Evolutionary conservation across 2,888 invertebrate species (phyloP), one percentile per base, ranked within the genome.

Genomic region (Tromatobia lineatoria): DNA sequence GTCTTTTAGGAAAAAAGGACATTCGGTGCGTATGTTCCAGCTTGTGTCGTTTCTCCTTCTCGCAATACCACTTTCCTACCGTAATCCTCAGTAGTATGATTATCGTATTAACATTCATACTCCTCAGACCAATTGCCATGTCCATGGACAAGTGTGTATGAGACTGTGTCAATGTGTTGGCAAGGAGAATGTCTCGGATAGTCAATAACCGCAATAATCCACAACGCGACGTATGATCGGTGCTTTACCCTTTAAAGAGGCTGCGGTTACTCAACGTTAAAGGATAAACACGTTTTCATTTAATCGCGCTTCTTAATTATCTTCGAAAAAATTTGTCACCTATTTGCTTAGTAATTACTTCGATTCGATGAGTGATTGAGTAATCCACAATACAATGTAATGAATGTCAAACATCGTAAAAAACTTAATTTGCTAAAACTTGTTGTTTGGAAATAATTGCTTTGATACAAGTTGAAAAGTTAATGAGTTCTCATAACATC

Each of bases 1-100:
- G 87, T 87, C 86, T 90, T 89, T 87, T 87, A 87, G 86, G 88
- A 89, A 91, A 91, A 88, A 89, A 90, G 91, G 90, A 91, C 23
- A 54, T 6, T 23, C 15, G n/a, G 61, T 38, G 61, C 64, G 18
- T 54, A 69, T 25, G 64, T 64, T 50, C 61, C 20, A 76, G 38
- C n/a, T n/a, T n/a, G 47, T 23, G 66, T 59, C 42, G 61, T 81
- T 67, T 70, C 25, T 57, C 15, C 57, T 57, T 57, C 57, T 57
- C 57, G 57, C 25, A 25, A 25, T 15, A 11, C 29, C 25, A 0
- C 23, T 13, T 29, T 25, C 25, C 0, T 13, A 47, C 13, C 50
- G 50, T 50, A 50, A 59, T 59, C 29, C 15, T 59, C 13, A 59
- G 29, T 59, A 18, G 50, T 59, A 29, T 15, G 13, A n/a, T 29